Conservation (phyloP, 2,113 vertebrate species). For the Takifugu flavidus region DNA sequence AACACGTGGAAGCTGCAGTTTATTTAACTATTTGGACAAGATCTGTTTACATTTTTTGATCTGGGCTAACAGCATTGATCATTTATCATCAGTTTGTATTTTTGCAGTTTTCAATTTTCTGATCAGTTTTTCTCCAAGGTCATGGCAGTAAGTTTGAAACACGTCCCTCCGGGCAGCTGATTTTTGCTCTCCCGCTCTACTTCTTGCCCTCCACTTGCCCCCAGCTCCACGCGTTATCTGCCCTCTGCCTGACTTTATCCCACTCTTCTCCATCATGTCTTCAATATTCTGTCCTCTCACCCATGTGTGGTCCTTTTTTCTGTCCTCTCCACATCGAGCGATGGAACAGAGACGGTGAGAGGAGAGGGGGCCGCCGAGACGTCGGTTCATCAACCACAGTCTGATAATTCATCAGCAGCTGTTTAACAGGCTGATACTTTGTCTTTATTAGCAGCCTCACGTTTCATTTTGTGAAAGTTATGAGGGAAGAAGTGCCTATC, state of each 20-base stretch:
- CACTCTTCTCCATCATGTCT: slow-evolving; percentile 19
- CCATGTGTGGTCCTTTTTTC: slow-evolving; percentile 5
- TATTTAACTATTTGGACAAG: too few species aligned
- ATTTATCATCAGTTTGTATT: too few species aligned
- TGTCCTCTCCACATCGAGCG: slow-evolving; percentile 38
- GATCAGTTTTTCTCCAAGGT: slow-evolving; percentile 1
- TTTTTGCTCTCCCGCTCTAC: slow-evolving; percentile 25
- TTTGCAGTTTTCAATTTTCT: too few species aligned
- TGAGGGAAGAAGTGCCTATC: slow-evolving; percentile 52
- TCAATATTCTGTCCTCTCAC: slow-evolving; percentile 31
- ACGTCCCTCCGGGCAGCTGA: slow-evolving; percentile 32
- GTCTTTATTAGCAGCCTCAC: slow-evolving; percentile 63
- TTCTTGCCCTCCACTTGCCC: slow-evolving; percentile 16
- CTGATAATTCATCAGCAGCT: slow-evolving; percentile 70
- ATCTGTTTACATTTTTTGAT: too few species aligned
- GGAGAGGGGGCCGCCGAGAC: slow-evolving; percentile 28
- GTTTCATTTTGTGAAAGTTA: slow-evolving; percentile 44
- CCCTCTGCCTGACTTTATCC: slow-evolving; percentile 27
- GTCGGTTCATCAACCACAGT: slow-evolving; percentile 55
- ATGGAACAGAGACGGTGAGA: slow-evolving; percentile 20
- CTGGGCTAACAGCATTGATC: too few species aligned
- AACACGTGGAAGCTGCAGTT: too few species aligned
- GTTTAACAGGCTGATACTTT: slow-evolving; percentile 54
- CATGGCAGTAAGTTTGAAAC: slow-evolving; percentile 11
- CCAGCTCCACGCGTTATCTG: slow-evolving; percentile 12